Conservation (phyloP, 2,797 vertebrate species). For the Lophius americanus region DNA sequence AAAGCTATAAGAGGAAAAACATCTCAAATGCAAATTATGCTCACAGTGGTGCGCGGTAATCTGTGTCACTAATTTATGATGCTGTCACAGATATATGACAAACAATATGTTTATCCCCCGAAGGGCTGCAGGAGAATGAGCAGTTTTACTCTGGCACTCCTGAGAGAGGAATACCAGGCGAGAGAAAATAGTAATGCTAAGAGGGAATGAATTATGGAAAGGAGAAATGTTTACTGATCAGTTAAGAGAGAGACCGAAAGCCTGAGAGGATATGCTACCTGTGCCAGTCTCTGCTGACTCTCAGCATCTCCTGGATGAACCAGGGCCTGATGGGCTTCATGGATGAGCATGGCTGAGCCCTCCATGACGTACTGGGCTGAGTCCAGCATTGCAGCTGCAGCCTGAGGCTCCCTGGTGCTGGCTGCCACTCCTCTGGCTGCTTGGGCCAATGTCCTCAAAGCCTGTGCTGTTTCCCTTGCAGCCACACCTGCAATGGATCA, state of each 20-base stretch:
- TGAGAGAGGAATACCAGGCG: slow-evolving; percentile 55
- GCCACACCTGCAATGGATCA: slow-evolving; percentile 86
- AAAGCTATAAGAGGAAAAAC: slow-evolving; percentile 41
- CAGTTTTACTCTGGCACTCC: slow-evolving; percentile 57
- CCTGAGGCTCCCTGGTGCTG: slow-evolving; percentile 89
- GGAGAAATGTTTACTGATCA: slow-evolving; percentile 64
- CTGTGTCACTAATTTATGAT: slow-evolving; percentile 76
- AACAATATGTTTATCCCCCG: slow-evolving; percentile 75
- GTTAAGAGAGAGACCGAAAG: slow-evolving; percentile 8
- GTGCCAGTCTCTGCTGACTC: slow-evolving; percentile 96
- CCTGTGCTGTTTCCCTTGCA: slow-evolving; percentile 95
- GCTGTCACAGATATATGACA: slow-evolving; percentile 76
- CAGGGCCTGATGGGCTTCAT: slow-evolving; percentile 96
- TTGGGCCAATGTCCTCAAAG: slow-evolving; percentile 94
- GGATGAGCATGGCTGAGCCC: slow-evolving; percentile 96
- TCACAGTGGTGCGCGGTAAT: slow-evolving; percentile 62
- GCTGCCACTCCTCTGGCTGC: slow-evolving; percentile 96
- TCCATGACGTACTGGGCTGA: slow-evolving; percentile 98
- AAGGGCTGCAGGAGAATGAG: slow-evolving; percentile 67
- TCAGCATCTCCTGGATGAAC: slow-evolving; percentile 94
- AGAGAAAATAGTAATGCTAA: slow-evolving; percentile 67
- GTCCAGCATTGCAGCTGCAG: slow-evolving; percentile 94
- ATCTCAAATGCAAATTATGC: slow-evolving; percentile 76
- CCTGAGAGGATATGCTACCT: slow-evolving; percentile 81
- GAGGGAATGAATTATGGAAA: slow-evolving; percentile 57